Percentiles rank a stretch among this genome's conserved stretches.
phyloP scores from a whole-genome alignment of 2,113 vertebrate genomes.

The Mormyrus lacerda region DNA sequence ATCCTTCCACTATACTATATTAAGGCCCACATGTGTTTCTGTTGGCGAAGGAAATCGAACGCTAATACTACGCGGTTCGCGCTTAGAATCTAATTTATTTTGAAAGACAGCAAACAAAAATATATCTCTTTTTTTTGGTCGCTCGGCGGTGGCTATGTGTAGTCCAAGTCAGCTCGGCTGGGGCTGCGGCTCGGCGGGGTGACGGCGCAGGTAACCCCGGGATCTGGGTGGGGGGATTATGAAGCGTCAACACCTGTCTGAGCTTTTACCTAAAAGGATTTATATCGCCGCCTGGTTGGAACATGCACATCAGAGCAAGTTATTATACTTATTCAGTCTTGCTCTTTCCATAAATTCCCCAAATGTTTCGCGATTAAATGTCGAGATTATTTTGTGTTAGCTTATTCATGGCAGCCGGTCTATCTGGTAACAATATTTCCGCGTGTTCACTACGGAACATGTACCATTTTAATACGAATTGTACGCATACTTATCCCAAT shows the following conservation, averaged over 20 bases:
- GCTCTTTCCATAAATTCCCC: neutral
- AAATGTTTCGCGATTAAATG: neutral
- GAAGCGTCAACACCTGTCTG: neutral
- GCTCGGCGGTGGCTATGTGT: neutral
- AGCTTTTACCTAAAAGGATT: neutral
- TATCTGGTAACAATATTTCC: neutral
- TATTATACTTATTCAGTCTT: neutral
- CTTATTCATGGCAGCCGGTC: neutral
- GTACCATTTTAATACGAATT: neutral
- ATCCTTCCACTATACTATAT: neutral
- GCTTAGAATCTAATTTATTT: conserved; percentile 5
- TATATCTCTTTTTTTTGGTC: neutral
- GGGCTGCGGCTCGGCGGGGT: neutral
- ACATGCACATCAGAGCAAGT: neutral
- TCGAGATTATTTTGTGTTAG: neutral
- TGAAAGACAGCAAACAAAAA: neutral
- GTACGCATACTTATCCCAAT: neutral
- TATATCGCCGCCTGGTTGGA: neutral
- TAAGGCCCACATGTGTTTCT: neutral
- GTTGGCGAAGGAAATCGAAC: neutral
- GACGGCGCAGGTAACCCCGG: neutral
- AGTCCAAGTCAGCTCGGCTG: neutral
- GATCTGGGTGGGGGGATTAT: neutral
- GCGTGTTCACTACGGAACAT: neutral
- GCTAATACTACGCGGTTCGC: neutral